Base-by-base conservation (phyloP, 2,888 invertebrate genomes). In the Argynnis bischoffii region DNA sequence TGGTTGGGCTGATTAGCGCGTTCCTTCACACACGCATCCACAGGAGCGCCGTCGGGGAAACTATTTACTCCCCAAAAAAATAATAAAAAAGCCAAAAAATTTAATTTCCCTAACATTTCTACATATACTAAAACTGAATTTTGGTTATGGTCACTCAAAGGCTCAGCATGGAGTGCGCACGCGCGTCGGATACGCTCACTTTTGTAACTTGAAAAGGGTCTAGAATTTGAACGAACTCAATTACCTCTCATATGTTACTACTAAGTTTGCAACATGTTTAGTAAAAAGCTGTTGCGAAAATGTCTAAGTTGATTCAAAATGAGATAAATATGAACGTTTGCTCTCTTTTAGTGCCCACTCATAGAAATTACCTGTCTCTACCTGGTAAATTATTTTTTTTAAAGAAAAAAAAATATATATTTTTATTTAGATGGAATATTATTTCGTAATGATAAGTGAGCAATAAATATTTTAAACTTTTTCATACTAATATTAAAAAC, bases 1-100 rank as follows among this genome's bases (percentile, higher is more conserved):
- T 97, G 97, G 82, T 96, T 95, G 0, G 97, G 97, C 79, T 95
- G 94, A 86, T 96, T 96, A 1, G 95, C 94, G 55, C 95, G 93
- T 35, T 95, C 94, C 82, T 96, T 96, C 3, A 96, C 96, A 81
- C 97, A 97, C 47, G 96, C 95, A 80, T 97, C 96, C 41, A 96
- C 94, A 0, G 97, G 97, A 1, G 96, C 96, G 1, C 96, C 96
- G 78, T 96, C 96, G n/a, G 96, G 96, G 81, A 96, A 96, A 71
- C 93, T 93, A 59, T 85, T 80, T 69, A 86, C 88, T 31, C 75
- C 18, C 75, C 89, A 77, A 35, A 41, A 14, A 55, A 88, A 74
- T 67, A 86, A 77, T 66, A 87, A 74, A n/a, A 59, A 50, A 57
- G 35, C n/a, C 4, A 14, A 48, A 1, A 56, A 18, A 51, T 50